These are phyloP conservation scores for Ambastaia sidthimunki DNA, from an alignment of 2,797 vertebrate species.

Conservation along the genomic window DNA sequence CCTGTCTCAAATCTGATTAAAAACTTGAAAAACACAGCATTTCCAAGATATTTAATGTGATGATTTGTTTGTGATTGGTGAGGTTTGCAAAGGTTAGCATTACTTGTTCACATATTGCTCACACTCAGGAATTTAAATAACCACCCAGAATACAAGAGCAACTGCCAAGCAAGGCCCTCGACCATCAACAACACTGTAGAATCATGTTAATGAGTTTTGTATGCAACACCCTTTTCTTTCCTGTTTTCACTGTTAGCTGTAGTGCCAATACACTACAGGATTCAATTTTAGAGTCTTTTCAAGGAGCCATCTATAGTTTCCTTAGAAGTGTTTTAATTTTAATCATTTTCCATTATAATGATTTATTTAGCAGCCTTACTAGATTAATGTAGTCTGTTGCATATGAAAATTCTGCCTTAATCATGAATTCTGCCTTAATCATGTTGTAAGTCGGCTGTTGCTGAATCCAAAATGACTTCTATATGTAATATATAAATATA, in stretches of 20 bases:
- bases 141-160: no score
- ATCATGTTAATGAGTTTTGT: no score
- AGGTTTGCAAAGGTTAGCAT: no score
- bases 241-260: not conserved
- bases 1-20: constrained; percentile 29
- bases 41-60: constrained; percentile 18
- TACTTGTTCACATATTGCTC: no score
- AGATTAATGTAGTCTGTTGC: constrained; percentile 3
- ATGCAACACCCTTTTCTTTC: no score
- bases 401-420: no score
- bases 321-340: constrained; percentile 36
- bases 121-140: no score
- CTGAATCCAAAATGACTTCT: not conserved
- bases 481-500: no score
- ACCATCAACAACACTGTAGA: no score
- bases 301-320: not conserved
- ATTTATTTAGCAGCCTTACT: constrained; percentile 42
- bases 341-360: constrained; percentile 32
- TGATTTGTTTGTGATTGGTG: not conserved
- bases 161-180: no score
- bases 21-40: not conserved
- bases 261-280: no score
- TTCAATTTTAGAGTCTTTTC: no score
- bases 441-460: not conserved
- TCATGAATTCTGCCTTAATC: not conserved